Percentiles rank a stretch among this genome's conserved stretches.
Evolutionary conservation across 2,797 vertebrate genomes (phyloP).

Genomic region (Mormyrops attenuatus): DNA sequence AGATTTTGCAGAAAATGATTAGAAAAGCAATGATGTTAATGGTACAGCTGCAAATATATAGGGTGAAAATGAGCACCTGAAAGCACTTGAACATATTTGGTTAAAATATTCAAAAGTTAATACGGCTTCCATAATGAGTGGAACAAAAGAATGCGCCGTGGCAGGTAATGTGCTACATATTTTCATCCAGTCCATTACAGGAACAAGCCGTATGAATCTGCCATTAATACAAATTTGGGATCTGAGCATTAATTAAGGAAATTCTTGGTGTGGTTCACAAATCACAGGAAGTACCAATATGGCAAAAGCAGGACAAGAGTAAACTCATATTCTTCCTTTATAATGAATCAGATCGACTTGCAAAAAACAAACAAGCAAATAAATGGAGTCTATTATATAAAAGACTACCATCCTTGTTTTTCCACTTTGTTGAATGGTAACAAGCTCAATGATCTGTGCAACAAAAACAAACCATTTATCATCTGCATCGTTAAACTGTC

Average conservation of each 20-base stretch:
- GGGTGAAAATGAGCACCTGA: neutral
- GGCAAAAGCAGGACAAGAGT: neutral
- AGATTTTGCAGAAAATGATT: neutral
- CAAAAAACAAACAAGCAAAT: slow-evolving; percentile 1
- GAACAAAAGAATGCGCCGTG: neutral
- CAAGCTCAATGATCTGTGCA: neutral
- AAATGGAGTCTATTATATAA: neutral
- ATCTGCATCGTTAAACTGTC: neutral
- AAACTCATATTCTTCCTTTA: neutral
- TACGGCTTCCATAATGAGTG: neutral
- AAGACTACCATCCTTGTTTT: neutral
- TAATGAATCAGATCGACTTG: neutral
- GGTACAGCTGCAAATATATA: neutral
- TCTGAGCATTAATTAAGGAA: slow-evolving; percentile 2
- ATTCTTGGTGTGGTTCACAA: neutral
- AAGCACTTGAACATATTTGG: neutral
- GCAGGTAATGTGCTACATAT: neutral
- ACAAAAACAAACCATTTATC: neutral
- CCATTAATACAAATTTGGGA: slow-evolving; percentile 6
- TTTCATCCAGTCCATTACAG: neutral
- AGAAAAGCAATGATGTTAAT: neutral
- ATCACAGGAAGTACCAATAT: neutral
- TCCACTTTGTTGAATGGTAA: neutral
- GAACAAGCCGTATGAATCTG: neutral
- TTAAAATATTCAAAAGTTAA: slow-evolving; percentile 1